Evolutionary conservation across 2,113 vertebrate genomes (phyloP).

Genomic region (Hipposideros armiger): DNA sequence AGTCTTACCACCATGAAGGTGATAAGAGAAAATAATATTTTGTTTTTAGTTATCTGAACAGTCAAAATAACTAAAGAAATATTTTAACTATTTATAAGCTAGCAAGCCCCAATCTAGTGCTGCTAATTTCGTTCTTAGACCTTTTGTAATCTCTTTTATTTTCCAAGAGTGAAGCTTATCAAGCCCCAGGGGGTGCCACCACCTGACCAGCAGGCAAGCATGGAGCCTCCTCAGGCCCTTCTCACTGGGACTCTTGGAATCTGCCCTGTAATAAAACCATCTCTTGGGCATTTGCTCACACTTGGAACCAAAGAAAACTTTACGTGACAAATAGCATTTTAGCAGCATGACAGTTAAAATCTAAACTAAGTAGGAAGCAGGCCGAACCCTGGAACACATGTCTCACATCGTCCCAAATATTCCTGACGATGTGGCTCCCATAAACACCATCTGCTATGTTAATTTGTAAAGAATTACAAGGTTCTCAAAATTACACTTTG

Average conservation of each 20-base stretch:
- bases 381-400: constrained; percentile 77
- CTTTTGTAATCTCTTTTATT: neutral
- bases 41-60: neutral
- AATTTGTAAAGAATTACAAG: constrained; percentile 84
- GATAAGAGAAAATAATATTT: neutral
- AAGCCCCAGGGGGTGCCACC: neutral
- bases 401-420: constrained; percentile 78
- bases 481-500: constrained; percentile 83
- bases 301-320: constrained; percentile 63
- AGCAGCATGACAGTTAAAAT: constrained; percentile 64
- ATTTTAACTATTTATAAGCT: neutral
- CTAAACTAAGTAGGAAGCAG: constrained; percentile 75
- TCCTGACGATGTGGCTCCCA: constrained; percentile 76
- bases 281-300: neutral
- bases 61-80: neutral
- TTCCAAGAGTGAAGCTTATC: neutral
- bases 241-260: neutral
- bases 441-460: constrained; percentile 83
- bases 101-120: neutral
- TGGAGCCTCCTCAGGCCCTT: neutral
- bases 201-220: neutral
- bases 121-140: neutral
- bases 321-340: constrained; percentile 60
- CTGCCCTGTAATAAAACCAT: neutral
- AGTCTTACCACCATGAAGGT: neutral